Conservation (phyloP, 2,888 invertebrate species). For the Syrphus vitripennis region DNA sequence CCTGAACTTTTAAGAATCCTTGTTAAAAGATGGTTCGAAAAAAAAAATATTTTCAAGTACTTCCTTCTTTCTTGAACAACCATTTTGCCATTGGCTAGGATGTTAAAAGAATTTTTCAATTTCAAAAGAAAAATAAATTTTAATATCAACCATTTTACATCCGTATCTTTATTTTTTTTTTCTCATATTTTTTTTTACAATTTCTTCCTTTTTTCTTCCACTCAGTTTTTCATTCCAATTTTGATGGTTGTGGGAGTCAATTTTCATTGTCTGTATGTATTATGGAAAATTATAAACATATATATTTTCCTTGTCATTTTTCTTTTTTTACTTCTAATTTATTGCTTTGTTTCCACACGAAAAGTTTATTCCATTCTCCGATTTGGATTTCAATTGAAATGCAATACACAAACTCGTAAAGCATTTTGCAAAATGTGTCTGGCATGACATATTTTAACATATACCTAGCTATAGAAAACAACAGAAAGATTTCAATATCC, state of each 20-base stretch:
- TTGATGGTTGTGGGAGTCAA: constrained; percentile 17
- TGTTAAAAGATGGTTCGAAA: neutral
- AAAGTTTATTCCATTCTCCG: constrained; percentile 1
- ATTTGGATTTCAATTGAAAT: constrained; percentile 51
- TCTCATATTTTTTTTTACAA: neutral
- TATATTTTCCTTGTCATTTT: constrained; percentile 20
- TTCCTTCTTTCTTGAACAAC: neutral
- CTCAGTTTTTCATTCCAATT: constrained; percentile 1
- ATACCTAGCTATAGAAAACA: neutral
- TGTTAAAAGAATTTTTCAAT: constrained; percentile 17
- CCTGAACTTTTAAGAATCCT: constrained; percentile 19
- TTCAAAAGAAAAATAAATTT: constrained; percentile 19
- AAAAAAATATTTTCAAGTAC: constrained; percentile 8
- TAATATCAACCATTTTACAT: constrained; percentile 20
- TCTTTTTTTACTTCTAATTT: constrained; percentile 46
- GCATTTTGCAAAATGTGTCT: constrained; percentile 47
- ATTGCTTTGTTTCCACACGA: constrained; percentile 52
- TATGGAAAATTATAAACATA: constrained; percentile 42
- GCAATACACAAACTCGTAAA: constrained; percentile 40
- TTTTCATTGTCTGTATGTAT: neutral
- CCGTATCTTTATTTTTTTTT: constrained; percentile 4
- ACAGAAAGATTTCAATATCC: constrained; percentile 15
- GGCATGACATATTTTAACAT: constrained; percentile 1
- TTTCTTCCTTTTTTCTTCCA: neutral
- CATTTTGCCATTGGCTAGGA: neutral